Evolutionary conservation across 2,113 vertebrate genomes (phyloP).

Genomic region (Psilopsiagon aurifrons): DNA sequence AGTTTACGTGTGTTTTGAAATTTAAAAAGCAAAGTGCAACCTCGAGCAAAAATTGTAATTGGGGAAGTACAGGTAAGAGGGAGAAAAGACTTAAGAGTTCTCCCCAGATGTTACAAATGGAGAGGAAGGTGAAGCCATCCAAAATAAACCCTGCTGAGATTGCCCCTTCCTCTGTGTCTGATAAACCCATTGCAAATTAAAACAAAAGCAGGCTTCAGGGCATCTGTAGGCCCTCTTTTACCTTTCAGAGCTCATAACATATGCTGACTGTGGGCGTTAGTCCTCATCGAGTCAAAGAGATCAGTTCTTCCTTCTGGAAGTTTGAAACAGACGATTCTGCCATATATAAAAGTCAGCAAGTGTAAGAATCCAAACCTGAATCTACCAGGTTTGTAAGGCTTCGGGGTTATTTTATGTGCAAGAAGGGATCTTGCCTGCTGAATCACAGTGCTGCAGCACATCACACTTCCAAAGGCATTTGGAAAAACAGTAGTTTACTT

Average conservation of each 20-base stretch:
- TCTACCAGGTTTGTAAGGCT: background rate
- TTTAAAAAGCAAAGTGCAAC: background rate
- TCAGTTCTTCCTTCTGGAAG: background rate
- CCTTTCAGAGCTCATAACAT: background rate
- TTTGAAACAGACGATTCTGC: background rate
- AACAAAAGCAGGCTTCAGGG: slow-evolving; percentile 20
- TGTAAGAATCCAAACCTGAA: background rate
- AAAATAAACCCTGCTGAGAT: background rate
- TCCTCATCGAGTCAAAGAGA: background rate
- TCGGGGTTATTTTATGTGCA: background rate
- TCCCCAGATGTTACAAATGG: background rate
- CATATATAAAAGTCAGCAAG: background rate
- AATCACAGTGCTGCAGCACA: background rate
- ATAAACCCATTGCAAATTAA: slow-evolving; percentile 1
- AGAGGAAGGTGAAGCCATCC: background rate
- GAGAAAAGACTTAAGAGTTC: background rate
- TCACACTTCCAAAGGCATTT: background rate
- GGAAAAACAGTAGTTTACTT: background rate
- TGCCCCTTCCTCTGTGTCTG: background rate
- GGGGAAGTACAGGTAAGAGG: background rate
- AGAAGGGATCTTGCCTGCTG: background rate
- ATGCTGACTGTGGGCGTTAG: background rate
- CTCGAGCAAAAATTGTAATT: background rate
- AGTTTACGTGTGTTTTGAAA: background rate
- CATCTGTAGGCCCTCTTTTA: background rate